Conservation (phyloP, 2,797 vertebrate species). For the Borostomias antarcticus region DNA sequence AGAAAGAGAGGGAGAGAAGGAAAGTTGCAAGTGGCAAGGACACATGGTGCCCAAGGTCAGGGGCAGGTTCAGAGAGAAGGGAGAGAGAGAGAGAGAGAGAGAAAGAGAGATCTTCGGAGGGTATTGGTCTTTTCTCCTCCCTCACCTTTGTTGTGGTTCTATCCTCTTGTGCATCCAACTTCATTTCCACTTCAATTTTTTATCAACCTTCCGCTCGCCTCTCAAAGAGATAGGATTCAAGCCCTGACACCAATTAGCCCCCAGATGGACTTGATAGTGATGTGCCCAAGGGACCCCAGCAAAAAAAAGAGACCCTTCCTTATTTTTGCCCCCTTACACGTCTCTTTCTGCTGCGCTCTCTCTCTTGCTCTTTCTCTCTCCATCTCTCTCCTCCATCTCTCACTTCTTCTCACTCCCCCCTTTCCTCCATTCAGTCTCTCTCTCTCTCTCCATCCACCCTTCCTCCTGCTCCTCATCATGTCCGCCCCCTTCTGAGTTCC, state of each 20-base stretch:
- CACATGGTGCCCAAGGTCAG: slow-evolving; percentile 86
- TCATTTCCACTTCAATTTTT: slow-evolving; percentile 99
- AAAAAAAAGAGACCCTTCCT: slow-evolving; percentile 54
- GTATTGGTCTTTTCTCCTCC: slow-evolving; percentile 76
- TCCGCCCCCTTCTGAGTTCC: slow-evolving; percentile 53
- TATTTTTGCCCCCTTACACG: slow-evolving; percentile 36
- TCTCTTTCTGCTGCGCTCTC: slow-evolving; percentile 46
- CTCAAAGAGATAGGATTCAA: slow-evolving; percentile 92
- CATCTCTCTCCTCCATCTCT: slow-evolving; percentile 52
- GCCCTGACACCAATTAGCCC: slow-evolving; percentile 95
- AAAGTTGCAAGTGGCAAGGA: slow-evolving; percentile 79
- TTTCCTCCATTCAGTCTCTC: slow-evolving; percentile 22
- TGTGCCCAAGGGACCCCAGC: slow-evolving; percentile 81
- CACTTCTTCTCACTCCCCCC: slow-evolving; percentile 39
- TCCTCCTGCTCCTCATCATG: slow-evolving; percentile 51
- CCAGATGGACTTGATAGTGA: slow-evolving; percentile 92
- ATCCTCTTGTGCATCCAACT: slow-evolving; percentile 91
- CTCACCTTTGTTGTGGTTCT: slow-evolving; percentile 78
- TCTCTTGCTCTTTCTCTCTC: slow-evolving; percentile 56
- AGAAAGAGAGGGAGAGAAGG: not conserved
- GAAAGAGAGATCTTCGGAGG: too few relatives aligned
- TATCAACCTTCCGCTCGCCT: slow-evolving; percentile 92
- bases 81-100: slow-evolving; percentile 28
- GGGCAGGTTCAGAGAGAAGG: slow-evolving; percentile 63
- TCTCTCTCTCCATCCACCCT: slow-evolving; percentile 24